Evolutionary conservation across 2,888 invertebrate species (phyloP), one percentile per base, ranked within the genome.

Genomic region (Embidobia sp.): DNA sequence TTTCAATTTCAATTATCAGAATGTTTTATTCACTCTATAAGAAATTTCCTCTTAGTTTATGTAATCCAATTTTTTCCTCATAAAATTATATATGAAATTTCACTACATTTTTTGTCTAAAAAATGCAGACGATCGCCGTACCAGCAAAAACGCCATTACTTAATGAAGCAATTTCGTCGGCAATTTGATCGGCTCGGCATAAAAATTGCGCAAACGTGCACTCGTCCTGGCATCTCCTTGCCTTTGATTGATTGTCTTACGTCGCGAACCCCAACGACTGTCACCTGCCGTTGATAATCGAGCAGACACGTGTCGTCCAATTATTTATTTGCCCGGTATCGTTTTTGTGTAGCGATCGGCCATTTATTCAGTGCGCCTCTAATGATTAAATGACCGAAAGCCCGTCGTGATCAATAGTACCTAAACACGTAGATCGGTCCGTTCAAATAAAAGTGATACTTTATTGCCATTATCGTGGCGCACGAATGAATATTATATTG

Each of bases 311-410:
- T 64, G 64, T 64, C 64, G 31, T 44, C 26, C 64, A 64, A 64
- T 64, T 64, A 64, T n/a, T n/a, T n/a, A n/a, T 53, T 51, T 44
- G 44, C 31, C 13, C 31, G 35, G 40, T 42, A 67, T 67, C 48
- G 67, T 57, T 67, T 57, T 57, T 48, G 48, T 40, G 40, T 11
- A n/a, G 15, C 31, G 27, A 15, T 37, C 33, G n/a, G 7, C 35
- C 48, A 37, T 67, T 40, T 48, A 48, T 48, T 48, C 42, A 29
- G 48, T 27, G 19, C 29, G 33, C 31, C 57, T 59, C 51, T 69
- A 51, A 59, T 59, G 59, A 69, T 69, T 59, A 51, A 69, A 59
- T 44, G 59, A 51, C 44, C 51, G 59, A 59, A 69, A 59, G 51
- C 19, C 51, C 40, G 55, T 29, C 31, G 11, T 48, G 57, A 67